Percentiles rank a stretch among this genome's conserved stretches.
Evolutionary conservation across 2,888 invertebrate species (phyloP).

Genomic region (Sacculina carcini): DNA sequence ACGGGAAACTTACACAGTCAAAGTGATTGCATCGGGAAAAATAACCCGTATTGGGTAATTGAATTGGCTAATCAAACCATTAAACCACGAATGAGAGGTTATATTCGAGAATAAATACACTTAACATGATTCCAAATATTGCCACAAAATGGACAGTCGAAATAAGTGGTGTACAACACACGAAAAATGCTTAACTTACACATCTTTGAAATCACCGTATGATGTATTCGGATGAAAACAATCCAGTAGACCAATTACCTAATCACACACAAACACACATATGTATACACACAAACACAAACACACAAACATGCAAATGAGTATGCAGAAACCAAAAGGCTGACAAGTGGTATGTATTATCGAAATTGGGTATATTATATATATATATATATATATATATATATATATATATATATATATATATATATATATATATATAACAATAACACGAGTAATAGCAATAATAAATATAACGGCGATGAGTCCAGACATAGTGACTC

Average conservation of each 20-base stretch:
- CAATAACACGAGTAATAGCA: not conserved
- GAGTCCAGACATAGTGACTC: not conserved
- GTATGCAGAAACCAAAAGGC: too few relatives aligned
- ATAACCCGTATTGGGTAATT: too few relatives aligned
- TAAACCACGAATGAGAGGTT: too few relatives aligned
- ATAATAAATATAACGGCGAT: not conserved
- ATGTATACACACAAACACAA: too few relatives aligned
- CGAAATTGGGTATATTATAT: not conserved
- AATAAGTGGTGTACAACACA: too few relatives aligned
- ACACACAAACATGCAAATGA: not conserved
- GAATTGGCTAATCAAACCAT: too few relatives aligned
- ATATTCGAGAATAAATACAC: too few relatives aligned
- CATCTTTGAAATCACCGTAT: conserved; percentile 68
- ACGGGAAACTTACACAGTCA: too few relatives aligned
- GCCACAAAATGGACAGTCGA: too few relatives aligned
- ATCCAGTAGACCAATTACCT: conserved; percentile 40
- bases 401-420: not conserved
- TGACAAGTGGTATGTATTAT: not conserved
- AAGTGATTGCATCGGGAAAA: too few relatives aligned
- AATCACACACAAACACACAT: conserved; percentile 10
- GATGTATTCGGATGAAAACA: conserved; percentile 70
- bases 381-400: not conserved
- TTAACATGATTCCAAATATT: too few relatives aligned
- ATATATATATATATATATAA: not conserved
- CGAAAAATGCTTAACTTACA: too few relatives aligned